Percentiles rank a stretch among this genome's conserved stretches.
These are phyloP conservation scores for Bambusicola thoracicus DNA, from an alignment of 2,113 vertebrate genomes.

Conservation along the genomic window DNA sequence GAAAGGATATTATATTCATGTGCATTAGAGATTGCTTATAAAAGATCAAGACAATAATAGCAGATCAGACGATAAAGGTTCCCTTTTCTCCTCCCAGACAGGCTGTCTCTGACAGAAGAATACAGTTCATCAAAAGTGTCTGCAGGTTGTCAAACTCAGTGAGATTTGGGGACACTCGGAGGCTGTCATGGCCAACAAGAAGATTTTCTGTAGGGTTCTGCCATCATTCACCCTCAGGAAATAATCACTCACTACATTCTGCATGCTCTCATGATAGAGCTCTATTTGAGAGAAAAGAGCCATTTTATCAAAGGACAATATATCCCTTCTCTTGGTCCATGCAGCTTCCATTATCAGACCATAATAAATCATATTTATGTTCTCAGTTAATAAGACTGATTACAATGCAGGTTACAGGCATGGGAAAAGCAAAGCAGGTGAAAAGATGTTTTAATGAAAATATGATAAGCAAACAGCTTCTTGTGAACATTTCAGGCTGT, in stretches of 20 bases:
- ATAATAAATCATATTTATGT: conserved; percentile 90
- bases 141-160: conserved; percentile 93
- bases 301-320: conserved; percentile 89
- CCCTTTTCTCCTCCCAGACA: conserved; percentile 88
- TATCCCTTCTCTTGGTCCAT: conserved; percentile 88
- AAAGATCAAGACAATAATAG: conserved; percentile 89
- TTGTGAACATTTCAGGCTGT: conserved; percentile 81
- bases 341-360: conserved; percentile 88
- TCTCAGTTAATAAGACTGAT: conserved; percentile 88
- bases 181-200: conserved; percentile 91
- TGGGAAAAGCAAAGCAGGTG: conserved; percentile 82
- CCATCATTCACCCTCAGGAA: conserved; percentile 94
- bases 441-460: conserved; percentile 87
- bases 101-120: conserved; percentile 88
- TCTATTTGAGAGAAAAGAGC: conserved; percentile 84
- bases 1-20: conserved; percentile 87
- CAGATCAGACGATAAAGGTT: conserved; percentile 85
- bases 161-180: conserved; percentile 83
- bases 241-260: conserved; percentile 88
- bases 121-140: conserved; percentile 92
- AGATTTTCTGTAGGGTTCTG: conserved; percentile 88
- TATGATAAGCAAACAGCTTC: conserved; percentile 85
- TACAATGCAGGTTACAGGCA: conserved; percentile 80
- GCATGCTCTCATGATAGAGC: conserved; percentile 82
- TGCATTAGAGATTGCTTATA: conserved; percentile 87